A percentile compares a stretch with the other conserved stretches of the same genome.
Conservation (phyloP, 37 sponge, comb jelly and placozoan species). For the Hexactinellida sp. region DNA sequence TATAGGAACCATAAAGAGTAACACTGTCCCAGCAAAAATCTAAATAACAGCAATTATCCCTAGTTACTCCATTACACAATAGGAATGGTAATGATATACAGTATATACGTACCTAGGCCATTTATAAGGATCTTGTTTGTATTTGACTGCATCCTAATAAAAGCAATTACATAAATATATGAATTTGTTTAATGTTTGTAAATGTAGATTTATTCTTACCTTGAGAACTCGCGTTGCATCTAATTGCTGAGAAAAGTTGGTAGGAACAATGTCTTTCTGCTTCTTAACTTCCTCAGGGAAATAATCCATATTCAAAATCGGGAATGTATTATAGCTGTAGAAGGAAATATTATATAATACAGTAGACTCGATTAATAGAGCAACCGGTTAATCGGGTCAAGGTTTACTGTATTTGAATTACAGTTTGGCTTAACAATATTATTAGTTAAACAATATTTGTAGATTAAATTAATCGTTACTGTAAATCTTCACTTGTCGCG, state of each 20-base stretch:
- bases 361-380: too few species aligned
- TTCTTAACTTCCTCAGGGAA: background rate
- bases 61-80: background rate
- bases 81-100: too few species aligned
- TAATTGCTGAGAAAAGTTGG: background rate
- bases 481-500: too few species aligned
- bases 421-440: too few species aligned
- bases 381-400: too few species aligned
- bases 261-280: background rate
- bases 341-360: background rate
- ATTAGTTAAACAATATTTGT: too few species aligned
- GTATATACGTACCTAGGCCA: background rate
- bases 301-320: background rate
- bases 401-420: too few species aligned
- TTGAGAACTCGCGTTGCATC: background rate
- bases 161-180: background rate
- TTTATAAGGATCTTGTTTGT: background rate
- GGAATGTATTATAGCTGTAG: background rate
- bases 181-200: background rate
- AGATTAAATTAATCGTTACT: too few species aligned
- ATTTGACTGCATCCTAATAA: background rate
- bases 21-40: background rate
- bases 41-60: background rate
- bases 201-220: background rate
- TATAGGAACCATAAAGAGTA: background rate